A percentile compares a stretch with the other conserved stretches of the same genome.
phyloP scores from a whole-genome alignment of 2,797 vertebrate species.

The Lemur catta region DNA sequence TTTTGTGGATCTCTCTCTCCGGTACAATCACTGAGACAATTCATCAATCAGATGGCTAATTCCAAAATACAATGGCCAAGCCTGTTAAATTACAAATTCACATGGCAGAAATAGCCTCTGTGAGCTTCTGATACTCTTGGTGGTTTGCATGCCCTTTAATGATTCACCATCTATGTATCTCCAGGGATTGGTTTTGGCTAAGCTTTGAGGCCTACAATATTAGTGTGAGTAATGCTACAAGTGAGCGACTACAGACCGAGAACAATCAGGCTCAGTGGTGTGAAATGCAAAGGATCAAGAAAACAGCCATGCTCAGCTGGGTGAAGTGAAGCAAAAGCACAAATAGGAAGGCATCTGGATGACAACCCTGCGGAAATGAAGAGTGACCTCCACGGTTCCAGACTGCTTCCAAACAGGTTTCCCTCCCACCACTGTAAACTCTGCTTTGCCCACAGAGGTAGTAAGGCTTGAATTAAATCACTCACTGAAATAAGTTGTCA shows the following conservation, averaged over 20 bases:
- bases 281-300: conserved; percentile 2
- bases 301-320: conserved; percentile 4
- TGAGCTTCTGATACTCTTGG: not conserved
- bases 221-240: not conserved
- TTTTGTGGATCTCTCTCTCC: not conserved
- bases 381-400: not conserved
- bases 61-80: not conserved
- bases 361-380: not conserved
- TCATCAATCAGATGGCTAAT: not conserved
- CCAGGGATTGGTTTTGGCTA: not conserved
- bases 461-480: not conserved
- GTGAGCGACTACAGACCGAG: not conserved
- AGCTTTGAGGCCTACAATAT: not conserved
- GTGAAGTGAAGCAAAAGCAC: conserved; percentile 32
- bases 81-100: not conserved
- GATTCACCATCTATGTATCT: not conserved
- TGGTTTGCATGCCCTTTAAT: not conserved
- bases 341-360: not conserved
- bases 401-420: not conserved
- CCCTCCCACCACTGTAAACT: not conserved
- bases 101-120: not conserved
- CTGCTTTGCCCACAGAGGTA: not conserved
- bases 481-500: conserved; percentile 7
- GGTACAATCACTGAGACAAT: not conserved
- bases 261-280: not conserved